phyloP scores from a whole-genome alignment of 2,888 invertebrate genomes.

The Perizoma flavofasciatum region DNA sequence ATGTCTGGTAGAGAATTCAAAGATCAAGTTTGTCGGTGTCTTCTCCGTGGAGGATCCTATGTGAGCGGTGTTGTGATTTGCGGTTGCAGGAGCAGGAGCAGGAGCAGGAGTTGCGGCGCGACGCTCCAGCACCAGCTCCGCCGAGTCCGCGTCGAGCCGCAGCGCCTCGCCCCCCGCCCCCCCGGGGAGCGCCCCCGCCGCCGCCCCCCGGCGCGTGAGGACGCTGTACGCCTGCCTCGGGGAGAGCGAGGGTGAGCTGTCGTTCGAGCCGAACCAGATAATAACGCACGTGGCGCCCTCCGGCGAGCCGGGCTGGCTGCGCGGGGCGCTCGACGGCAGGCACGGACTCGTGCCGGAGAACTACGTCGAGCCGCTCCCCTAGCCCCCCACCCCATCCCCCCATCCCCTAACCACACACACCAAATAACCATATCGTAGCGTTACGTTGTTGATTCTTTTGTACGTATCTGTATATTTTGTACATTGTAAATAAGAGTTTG shows the following conservation, averaged over 20 bases:
- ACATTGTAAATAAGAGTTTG: slow-evolving; percentile 80
- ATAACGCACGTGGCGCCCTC: slow-evolving; percentile 97
- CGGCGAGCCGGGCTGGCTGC: slow-evolving; percentile 98
- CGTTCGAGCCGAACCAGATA: slow-evolving; percentile 99
- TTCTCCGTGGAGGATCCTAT: too few relatives aligned
- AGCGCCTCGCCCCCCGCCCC: slow-evolving; percentile 68
- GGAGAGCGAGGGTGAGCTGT: slow-evolving; percentile 98
- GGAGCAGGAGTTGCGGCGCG: too few relatives aligned
- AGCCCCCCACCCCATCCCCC: slow-evolving; percentile 48
- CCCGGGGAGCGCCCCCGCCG: slow-evolving; percentile 14
- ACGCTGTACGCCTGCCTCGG: slow-evolving; percentile 98
- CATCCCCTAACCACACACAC: slow-evolving; percentile 24
- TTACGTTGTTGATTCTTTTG: slow-evolving; percentile 71
- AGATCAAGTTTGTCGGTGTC: too few relatives aligned
- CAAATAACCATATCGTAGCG: slow-evolving; percentile 53
- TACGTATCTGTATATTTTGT: slow-evolving; percentile 76
- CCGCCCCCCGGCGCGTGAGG: slow-evolving; percentile 87
- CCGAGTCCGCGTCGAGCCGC: slow-evolving; percentile 87
- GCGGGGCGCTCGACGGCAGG: slow-evolving; percentile 96
- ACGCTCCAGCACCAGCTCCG: slow-evolving; percentile 86
- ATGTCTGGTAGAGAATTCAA: too few relatives aligned
- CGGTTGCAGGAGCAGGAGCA: slow-evolving; percentile 35
- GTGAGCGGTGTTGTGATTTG: too few relatives aligned
- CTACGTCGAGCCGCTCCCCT: slow-evolving; percentile 95
- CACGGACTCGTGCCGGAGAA: slow-evolving; percentile 97